Base-by-base conservation (phyloP, 2,888 invertebrate species). In the Operophtera brumata region DNA sequence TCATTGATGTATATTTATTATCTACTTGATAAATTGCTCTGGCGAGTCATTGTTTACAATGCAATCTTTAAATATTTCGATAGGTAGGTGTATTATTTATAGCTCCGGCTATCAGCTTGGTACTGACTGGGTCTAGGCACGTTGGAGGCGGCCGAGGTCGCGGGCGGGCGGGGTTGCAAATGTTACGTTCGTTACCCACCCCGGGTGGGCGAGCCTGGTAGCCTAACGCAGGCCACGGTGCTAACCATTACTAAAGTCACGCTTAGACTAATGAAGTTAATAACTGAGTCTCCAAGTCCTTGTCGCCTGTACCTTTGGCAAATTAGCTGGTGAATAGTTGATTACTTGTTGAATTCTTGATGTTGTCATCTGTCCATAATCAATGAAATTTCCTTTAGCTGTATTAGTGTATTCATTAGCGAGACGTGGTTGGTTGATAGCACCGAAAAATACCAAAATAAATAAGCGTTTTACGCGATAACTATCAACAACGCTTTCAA, bases 141-240 rank as follows among this genome's bases (percentile, higher is more conserved):
- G 73, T 20, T 72, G 73, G 75, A 69, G 63, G 59, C 41, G 50
- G 48, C 60, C 57, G 61, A 59, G 61, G 55, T 54, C 61, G 56
- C 44, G 60, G 48, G 59, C 56, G 59, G 57, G 50, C 56, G 61
- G 59, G 66, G 47, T 36, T 71, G 70, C 67, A 80, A 80, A 82
- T 80, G 81, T 81, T 81, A 80, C 73, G 71, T 69, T 76, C 73
- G 71, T 69, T 76, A 66, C 67, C 73, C 72, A 67, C 76, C 75
- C 77, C 54, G 41, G 43, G 43, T 46, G 40, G 46, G 53, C 63
- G 48, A 54, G 54, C 72, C 70, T 67, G 65, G 66, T 35, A 12
- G n/a, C 43, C 50, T 35, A 35, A 20, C 47, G 39, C 56, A 51
- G 41, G 20, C 47, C 45, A 30, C 50, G 43, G 20, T 45, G 44